phyloP scores from a whole-genome alignment of 2,113 vertebrate species.

The Pterocles gutturalis region DNA sequence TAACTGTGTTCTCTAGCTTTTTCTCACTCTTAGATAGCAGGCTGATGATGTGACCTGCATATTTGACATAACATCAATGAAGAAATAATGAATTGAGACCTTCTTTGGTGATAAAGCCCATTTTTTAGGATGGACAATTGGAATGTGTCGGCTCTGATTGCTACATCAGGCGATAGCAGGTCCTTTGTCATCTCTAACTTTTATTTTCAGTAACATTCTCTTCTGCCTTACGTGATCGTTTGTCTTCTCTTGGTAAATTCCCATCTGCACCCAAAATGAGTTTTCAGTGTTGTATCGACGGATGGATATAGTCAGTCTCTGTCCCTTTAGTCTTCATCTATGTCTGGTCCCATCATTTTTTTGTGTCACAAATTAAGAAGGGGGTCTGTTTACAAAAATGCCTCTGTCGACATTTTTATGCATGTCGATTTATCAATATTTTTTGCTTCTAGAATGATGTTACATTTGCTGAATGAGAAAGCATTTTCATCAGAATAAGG shows the following conservation, averaged over 20 bases:
- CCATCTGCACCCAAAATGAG: slow-evolving; percentile 58
- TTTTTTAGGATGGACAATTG: slow-evolving; percentile 57
- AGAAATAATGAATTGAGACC: slow-evolving; percentile 64
- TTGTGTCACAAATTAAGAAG: slow-evolving; percentile 37
- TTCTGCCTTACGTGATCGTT: slow-evolving; percentile 33
- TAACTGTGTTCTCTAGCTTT: background rate
- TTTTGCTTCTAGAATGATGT: background rate
- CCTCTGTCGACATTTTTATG: background rate
- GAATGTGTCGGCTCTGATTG: slow-evolving; percentile 47
- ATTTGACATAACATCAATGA: slow-evolving; percentile 60
- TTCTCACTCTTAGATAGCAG: background rate
- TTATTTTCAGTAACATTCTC: slow-evolving; percentile 61
- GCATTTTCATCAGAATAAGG: background rate
- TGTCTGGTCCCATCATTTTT: background rate
- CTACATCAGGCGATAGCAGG: slow-evolving; percentile 31
- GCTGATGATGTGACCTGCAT: slow-evolving; percentile 44
- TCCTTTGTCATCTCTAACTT: slow-evolving; percentile 66
- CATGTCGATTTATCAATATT: background rate
- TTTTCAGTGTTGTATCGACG: slow-evolving; percentile 44
- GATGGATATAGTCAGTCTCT: slow-evolving; percentile 37
- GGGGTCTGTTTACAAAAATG: slow-evolving; percentile 3
- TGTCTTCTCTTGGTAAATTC: slow-evolving; percentile 68
- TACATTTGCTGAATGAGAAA: background rate
- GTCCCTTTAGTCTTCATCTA: slow-evolving; percentile 37
- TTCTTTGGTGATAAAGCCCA: slow-evolving; percentile 46